phyloP scores from a whole-genome alignment of 2,888 invertebrate genomes.

The Lissonota sp. region DNA sequence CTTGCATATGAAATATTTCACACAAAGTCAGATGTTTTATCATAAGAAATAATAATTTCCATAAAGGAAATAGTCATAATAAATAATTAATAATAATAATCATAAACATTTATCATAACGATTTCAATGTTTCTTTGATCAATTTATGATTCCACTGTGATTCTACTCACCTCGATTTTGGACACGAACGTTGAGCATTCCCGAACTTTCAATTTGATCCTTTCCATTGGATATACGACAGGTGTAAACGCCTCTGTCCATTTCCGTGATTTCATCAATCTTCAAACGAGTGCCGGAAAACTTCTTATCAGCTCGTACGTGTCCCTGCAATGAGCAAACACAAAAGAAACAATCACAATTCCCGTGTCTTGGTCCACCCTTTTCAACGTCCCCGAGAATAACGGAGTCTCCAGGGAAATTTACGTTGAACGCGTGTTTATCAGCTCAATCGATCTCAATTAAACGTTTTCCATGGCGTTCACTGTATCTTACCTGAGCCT shows the following conservation, averaged over 20 bases:
- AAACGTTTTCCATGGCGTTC: slow-evolving; percentile 13
- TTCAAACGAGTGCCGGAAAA: slow-evolving; percentile 76
- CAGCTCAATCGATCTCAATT: slow-evolving; percentile 32
- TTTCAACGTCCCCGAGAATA: slow-evolving; percentile 2
- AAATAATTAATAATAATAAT: too few species aligned
- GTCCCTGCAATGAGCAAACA: slow-evolving; percentile 66
- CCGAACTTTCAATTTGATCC: slow-evolving; percentile 78
- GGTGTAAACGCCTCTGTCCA: slow-evolving; percentile 77
- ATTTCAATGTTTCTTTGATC: too few species aligned
- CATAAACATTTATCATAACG: too few species aligned
- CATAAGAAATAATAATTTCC: too few species aligned
- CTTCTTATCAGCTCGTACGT: slow-evolving; percentile 77
- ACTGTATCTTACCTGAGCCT: slow-evolving; percentile 71
- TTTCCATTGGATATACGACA: slow-evolving; percentile 78
- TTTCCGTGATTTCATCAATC: slow-evolving; percentile 75
- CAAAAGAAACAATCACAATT: slow-evolving; percentile 3
- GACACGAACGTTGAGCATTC: slow-evolving; percentile 71
- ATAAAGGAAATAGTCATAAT: too few species aligned
- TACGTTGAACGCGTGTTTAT: neutral
- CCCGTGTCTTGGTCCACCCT: neutral
- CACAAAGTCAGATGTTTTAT: too few species aligned
- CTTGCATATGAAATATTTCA: neutral
- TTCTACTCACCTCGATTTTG: slow-evolving; percentile 51
- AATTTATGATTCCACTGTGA: neutral
- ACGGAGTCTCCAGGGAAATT: slow-evolving; percentile 34